phyloP scores from a whole-genome alignment of 23 tunicate species.

The Styela clava region DNA sequence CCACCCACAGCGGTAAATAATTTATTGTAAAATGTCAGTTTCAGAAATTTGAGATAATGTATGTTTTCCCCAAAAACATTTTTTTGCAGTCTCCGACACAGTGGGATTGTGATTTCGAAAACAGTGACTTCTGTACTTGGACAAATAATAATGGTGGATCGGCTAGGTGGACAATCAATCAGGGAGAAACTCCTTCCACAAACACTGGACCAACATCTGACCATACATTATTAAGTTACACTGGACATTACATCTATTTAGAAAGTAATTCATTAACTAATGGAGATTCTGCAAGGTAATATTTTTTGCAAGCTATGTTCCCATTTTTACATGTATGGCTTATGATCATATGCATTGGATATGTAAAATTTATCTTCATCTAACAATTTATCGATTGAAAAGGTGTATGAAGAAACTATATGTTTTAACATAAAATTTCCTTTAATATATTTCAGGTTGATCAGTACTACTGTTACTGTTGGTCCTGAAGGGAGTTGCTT shows the following conservation, averaged over 20 bases:
- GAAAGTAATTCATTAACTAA: slow-evolving; percentile 46
- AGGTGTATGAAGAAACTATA: too few relatives aligned
- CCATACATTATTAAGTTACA: slow-evolving; percentile 45
- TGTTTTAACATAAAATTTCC: too few relatives aligned
- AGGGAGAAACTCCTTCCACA: slow-evolving; percentile 59
- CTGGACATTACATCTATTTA: slow-evolving; percentile 56
- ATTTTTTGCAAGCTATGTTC: not conserved
- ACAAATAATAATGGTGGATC: slow-evolving; percentile 27
- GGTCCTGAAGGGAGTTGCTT: slow-evolving; percentile 64
- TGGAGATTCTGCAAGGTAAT: slow-evolving; percentile 53
- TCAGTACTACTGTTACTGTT: slow-evolving; percentile 43
- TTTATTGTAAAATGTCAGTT: too few relatives aligned
- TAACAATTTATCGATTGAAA: too few relatives aligned
- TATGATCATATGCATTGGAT: too few relatives aligned
- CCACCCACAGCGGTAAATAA: slow-evolving; percentile 56
- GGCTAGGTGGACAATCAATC: slow-evolving; percentile 32
- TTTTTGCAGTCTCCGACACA: slow-evolving; percentile 65
- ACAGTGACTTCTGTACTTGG: slow-evolving; percentile 57
- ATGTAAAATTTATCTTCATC: too few relatives aligned
- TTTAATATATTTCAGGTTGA: slow-evolving; percentile 47
- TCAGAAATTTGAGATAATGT: too few relatives aligned
- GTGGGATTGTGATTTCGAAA: slow-evolving; percentile 90
- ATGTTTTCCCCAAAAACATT: too few relatives aligned
- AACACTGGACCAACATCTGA: slow-evolving; percentile 89
- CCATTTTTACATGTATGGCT: not conserved